Percentiles rank a stretch among this genome's conserved stretches.
Conservation (phyloP, 1,140 invertebrate genomes). For the Cyphomyrmex costatus region DNA sequence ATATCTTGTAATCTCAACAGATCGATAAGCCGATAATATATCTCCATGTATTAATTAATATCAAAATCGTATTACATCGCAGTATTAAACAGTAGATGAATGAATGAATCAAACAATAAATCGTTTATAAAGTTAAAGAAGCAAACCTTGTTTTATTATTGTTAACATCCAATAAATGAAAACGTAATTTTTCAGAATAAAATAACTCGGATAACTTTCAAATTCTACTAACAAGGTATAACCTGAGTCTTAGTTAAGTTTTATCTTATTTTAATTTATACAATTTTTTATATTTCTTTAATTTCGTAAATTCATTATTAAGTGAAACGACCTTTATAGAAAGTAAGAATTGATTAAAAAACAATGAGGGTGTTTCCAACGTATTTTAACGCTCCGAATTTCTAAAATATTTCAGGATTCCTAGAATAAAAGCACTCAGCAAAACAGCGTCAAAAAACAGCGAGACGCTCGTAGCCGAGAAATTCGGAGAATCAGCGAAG, state of each 20-base stretch:
- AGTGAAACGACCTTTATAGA: no score
- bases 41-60: not conserved
- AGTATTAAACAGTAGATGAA: not conserved
- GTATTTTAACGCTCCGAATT: not conserved
- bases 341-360: not conserved
- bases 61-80: not conserved
- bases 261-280: not conserved
- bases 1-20: not conserved
- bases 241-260: not conserved
- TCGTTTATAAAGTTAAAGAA: not conserved
- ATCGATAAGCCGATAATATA: conserved; percentile 1
- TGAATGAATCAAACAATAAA: not conserved
- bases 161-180: not conserved
- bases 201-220: not conserved
- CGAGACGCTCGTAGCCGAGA: not conserved
- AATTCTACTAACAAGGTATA: not conserved
- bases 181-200: not conserved
- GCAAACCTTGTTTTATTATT: not conserved
- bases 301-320: not conserved
- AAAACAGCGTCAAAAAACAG: not conserved
- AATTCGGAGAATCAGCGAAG: conserved; percentile 6
- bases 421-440: not conserved
- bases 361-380: not conserved
- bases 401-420: not conserved
- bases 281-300: no score